Conservation (phyloP, 2,113 vertebrate genomes). For the Clupea harengus region DNA sequence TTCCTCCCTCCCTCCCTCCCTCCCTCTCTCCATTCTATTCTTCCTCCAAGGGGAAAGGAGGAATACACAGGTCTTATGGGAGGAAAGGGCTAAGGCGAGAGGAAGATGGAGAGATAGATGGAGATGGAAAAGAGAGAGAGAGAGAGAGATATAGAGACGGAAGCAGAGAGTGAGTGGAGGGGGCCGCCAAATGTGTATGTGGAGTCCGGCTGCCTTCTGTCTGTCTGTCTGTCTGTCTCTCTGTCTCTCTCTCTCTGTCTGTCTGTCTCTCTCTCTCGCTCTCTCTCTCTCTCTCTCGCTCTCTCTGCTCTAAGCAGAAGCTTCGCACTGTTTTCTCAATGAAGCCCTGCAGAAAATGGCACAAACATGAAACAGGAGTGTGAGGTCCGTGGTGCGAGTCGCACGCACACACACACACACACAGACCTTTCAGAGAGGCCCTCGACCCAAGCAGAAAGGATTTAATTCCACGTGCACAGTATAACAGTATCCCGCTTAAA, state of each 20-base stretch:
- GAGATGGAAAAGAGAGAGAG: neutral
- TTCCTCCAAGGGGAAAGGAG: slow-evolving; percentile 7
- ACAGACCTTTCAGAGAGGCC: neutral
- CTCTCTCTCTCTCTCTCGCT: too few relatives aligned
- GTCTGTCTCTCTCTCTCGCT: too few relatives aligned
- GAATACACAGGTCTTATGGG: neutral
- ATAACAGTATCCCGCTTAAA: neutral
- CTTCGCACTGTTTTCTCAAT: neutral
- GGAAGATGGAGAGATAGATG: neutral
- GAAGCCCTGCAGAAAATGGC: neutral
- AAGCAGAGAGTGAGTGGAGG: neutral
- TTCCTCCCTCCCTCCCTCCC: neutral
- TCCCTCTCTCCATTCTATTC: neutral
- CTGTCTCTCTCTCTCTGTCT: too few relatives aligned
- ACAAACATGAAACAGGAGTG: neutral
- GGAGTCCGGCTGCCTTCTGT: neutral
- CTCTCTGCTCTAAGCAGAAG: neutral
- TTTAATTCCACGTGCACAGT: neutral
- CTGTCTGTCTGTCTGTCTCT: too few relatives aligned
- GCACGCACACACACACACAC: neutral
- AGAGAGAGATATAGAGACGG: neutral
- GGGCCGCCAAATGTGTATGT: neutral
- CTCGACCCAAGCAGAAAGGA: neutral
- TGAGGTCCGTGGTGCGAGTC: neutral
- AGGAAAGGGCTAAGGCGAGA: neutral